A percentile compares a stretch with the other conserved stretches of the same genome.
These are phyloP conservation scores for Cheumatopsyche charites DNA, from an alignment of 1,140 invertebrate species.

Conservation along the genomic window DNA sequence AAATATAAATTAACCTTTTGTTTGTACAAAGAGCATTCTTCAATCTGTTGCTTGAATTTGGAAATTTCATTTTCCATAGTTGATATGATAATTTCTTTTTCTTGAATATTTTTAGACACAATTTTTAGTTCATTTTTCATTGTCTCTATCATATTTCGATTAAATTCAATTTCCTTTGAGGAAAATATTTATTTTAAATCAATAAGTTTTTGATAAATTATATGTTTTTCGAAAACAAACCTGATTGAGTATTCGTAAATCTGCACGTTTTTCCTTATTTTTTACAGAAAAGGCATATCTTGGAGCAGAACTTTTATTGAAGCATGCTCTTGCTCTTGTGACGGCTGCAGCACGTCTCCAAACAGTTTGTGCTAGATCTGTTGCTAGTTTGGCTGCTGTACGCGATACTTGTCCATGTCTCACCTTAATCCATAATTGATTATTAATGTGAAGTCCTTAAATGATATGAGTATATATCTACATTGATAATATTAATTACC, in stretches of 20 bases:
- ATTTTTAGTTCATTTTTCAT: conserved; percentile 28
- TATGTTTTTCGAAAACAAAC: conserved; percentile 32
- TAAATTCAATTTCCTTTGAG: conserved; percentile 43
- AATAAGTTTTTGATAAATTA: background rate
- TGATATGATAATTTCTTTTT: conserved; percentile 13
- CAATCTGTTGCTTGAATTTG: conserved; percentile 18
- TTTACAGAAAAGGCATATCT: conserved; percentile 53
- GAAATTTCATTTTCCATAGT: conserved; percentile 26
- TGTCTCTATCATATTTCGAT: conserved; percentile 35
- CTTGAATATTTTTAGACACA: conserved; percentile 21
- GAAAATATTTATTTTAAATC: conserved; percentile 1
- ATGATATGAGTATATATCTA: background rate
- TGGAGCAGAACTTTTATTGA: conserved; percentile 46
- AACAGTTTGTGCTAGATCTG: conserved; percentile 78
- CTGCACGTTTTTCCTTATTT: conserved; percentile 53
- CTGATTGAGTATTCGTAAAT: conserved; percentile 55
- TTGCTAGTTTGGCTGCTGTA: conserved; percentile 75
- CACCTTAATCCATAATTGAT: conserved; percentile 57
- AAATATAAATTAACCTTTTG: conserved; percentile 35
- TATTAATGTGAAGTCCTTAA: background rate
- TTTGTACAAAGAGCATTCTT: conserved; percentile 31
- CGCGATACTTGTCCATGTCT: conserved; percentile 70
- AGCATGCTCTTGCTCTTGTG: conserved; percentile 52
- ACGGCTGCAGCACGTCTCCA: conserved; percentile 67
- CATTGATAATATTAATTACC: conserved; percentile 53